Evolutionary conservation across 2,113 vertebrate species (phyloP).

Genomic region (Cynocephalus volans): DNA sequence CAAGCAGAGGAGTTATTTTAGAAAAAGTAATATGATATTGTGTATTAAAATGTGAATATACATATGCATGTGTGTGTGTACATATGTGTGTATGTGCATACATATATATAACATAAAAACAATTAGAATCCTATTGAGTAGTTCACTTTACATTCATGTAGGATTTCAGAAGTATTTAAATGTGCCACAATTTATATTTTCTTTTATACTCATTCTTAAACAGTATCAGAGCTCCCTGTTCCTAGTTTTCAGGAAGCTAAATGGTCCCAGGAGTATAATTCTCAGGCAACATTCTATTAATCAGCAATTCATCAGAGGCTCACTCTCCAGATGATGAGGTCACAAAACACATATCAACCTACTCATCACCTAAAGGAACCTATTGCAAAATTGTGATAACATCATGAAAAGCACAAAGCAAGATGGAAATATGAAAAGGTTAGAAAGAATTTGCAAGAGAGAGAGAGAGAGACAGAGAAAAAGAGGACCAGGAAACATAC

Average conservation of each 20-base stretch:
- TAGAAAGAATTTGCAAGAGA: neutral
- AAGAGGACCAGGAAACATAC: neutral
- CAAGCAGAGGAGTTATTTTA: slow-evolving; percentile 11
- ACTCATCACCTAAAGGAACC: neutral
- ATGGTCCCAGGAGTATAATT: neutral
- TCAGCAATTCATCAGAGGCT: slow-evolving; percentile 23
- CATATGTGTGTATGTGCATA: no score
- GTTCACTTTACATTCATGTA: neutral
- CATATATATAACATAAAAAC: neutral
- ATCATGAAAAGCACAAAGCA: neutral
- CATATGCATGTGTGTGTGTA: neutral
- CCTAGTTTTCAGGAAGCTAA: neutral
- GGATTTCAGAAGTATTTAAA: slow-evolving; percentile 63
- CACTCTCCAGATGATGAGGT: neutral
- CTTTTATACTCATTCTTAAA: slow-evolving; percentile 45
- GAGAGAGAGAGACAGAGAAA: neutral
- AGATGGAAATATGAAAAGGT: neutral
- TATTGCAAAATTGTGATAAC: neutral
- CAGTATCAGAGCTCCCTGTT: neutral
- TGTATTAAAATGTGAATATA: neutral
- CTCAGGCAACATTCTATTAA: slow-evolving; percentile 30
- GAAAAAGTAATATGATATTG: neutral
- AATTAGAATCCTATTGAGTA: neutral
- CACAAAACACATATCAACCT: slow-evolving; percentile 30
- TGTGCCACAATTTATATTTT: slow-evolving; percentile 45